phyloP scores from a whole-genome alignment of 2,797 vertebrate genomes.

The Periparus ater region DNA sequence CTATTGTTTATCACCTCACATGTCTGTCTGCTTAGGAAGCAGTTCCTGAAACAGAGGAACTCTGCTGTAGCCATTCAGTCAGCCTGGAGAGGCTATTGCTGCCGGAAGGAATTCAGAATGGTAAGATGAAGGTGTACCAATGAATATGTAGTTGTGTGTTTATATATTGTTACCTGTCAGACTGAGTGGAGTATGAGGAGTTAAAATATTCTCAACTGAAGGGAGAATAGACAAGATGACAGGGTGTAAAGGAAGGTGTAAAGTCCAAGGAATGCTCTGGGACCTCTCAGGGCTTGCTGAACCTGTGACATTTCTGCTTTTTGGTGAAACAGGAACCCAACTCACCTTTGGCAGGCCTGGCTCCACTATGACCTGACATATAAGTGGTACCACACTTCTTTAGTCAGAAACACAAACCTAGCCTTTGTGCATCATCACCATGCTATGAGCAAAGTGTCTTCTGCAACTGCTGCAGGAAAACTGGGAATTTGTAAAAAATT shows the following conservation, averaged over 20 bases:
- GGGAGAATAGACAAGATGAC: background rate
- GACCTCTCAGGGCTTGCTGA: background rate
- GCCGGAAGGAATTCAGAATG: constrained; percentile 82
- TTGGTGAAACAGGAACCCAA: background rate
- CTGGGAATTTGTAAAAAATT: background rate
- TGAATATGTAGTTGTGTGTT: background rate
- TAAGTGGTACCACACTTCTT: background rate
- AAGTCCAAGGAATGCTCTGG: background rate
- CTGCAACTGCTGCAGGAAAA: background rate
- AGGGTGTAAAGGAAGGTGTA: background rate
- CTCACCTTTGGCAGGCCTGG: background rate
- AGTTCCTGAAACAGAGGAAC: constrained; percentile 84
- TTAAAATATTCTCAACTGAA: background rate
- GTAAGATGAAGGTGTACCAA: constrained; percentile 70
- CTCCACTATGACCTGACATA: accelerated
- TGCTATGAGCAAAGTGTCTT: background rate
- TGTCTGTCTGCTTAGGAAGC: constrained; percentile 78
- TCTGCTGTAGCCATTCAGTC: constrained; percentile 88
- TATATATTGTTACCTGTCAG: background rate
- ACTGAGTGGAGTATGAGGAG: background rate
- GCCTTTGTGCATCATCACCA: background rate
- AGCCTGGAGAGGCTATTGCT: constrained; percentile 86
- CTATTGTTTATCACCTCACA: background rate
- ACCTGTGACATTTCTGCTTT: background rate
- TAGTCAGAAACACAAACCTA: background rate